Evolutionary conservation across 2,797 vertebrate species (phyloP).

Genomic region (Anguilla pacifica): DNA sequence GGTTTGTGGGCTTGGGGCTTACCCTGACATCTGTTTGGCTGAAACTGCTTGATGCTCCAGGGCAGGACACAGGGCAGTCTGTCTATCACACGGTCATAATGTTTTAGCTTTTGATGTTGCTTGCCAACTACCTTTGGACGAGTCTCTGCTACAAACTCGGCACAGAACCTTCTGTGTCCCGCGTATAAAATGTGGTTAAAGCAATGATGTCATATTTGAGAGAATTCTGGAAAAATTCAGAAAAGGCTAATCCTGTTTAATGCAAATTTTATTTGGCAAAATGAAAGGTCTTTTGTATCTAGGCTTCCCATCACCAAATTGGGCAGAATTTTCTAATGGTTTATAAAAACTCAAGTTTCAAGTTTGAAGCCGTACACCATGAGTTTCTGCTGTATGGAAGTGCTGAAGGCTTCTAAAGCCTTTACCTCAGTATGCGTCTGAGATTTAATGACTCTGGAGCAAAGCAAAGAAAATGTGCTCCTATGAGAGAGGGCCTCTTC

Average conservation of each 20-base stretch:
- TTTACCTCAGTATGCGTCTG: background rate
- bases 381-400: background rate
- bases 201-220: background rate
- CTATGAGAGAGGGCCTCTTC: background rate
- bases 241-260: background rate
- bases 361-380: background rate
- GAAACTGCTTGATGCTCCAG: constrained; percentile 2
- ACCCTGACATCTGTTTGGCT: background rate
- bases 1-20: background rate
- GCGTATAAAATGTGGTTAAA: background rate
- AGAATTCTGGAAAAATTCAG: background rate
- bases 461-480: background rate
- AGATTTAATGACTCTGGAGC: background rate
- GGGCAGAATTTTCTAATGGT: background rate
- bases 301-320: background rate
- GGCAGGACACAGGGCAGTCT: background rate
- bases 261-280: background rate
- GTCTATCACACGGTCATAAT: background rate
- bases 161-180: background rate
- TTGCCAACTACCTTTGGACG: background rate
- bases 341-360: background rate
- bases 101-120: background rate
- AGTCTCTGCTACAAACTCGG: background rate
- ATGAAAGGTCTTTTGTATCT: background rate
- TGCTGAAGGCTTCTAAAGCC: background rate